Conservation (phyloP, 2,113 vertebrate genomes). For the Oncorhynchus clarkii region DNA sequence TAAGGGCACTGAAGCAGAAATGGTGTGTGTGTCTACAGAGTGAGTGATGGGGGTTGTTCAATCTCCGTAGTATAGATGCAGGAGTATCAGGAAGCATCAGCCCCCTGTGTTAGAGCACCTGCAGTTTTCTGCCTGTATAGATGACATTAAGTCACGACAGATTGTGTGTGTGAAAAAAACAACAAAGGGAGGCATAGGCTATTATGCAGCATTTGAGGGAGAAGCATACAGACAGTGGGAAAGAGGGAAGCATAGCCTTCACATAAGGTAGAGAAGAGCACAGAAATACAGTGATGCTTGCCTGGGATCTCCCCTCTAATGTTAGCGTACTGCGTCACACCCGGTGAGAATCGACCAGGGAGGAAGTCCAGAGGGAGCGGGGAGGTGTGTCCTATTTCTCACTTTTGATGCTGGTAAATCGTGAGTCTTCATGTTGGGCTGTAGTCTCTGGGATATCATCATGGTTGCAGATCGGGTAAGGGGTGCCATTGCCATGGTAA, state of each 20-base stretch:
- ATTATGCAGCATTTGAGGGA: neutral
- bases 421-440: constrained; percentile 19
- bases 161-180: neutral
- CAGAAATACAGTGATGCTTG: neutral
- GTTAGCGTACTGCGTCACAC: constrained; percentile 13
- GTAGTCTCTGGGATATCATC: neutral
- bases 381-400: constrained; percentile 2
- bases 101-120: constrained; percentile 6
- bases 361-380: neutral
- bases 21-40: neutral
- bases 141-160: constrained; percentile 40
- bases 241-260: neutral
- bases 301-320: neutral
- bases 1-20: constrained; percentile 44
- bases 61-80: neutral
- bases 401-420: constrained; percentile 1
- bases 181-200: neutral
- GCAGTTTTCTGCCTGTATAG: constrained; percentile 25
- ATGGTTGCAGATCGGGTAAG: constrained; percentile 5
- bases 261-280: neutral
- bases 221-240: no score
- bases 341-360: neutral
- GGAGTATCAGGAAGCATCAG: neutral
- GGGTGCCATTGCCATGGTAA: neutral
- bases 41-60: neutral